phyloP scores from a whole-genome alignment of 2,797 vertebrate species.

The Pachyuromys duprasi region DNA sequence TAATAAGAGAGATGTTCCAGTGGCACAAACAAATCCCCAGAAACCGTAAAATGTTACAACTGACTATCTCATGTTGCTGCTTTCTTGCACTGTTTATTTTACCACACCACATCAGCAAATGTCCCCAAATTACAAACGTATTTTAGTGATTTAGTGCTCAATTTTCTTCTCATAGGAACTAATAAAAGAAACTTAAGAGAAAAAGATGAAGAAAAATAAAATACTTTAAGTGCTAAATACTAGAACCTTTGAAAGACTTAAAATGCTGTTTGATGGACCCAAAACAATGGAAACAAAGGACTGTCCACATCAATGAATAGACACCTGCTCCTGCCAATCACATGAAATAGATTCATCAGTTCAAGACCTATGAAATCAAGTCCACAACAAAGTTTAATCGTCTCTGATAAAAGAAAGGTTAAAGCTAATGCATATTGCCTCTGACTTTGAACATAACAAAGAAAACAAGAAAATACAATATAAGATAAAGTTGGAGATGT shows the following conservation, averaged over 20 bases:
- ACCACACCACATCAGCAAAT: not conserved
- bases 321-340: not conserved
- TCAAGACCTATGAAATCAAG: not conserved
- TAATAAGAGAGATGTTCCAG: not conserved
- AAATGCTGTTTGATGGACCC: not conserved
- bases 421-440: not conserved
- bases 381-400: constrained; percentile 22
- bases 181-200: not conserved
- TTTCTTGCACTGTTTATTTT: not conserved
- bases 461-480: not conserved
- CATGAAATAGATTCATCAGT: not conserved
- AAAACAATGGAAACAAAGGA: not conserved
- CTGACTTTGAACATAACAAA: not conserved
- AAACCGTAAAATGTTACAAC: not conserved
- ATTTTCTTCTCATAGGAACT: not conserved
- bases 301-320: not conserved
- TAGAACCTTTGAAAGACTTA: not conserved
- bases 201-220: not conserved
- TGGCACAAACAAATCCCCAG: not conserved
- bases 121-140: not conserved
- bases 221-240: not conserved
- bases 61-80: not conserved
- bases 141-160: not conserved
- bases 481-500: not conserved
- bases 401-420: not conserved